Evolutionary conservation across 2,888 invertebrate genomes (phyloP), one percentile per base, ranked within the genome.

Genomic region (Colletes collaris): DNA sequence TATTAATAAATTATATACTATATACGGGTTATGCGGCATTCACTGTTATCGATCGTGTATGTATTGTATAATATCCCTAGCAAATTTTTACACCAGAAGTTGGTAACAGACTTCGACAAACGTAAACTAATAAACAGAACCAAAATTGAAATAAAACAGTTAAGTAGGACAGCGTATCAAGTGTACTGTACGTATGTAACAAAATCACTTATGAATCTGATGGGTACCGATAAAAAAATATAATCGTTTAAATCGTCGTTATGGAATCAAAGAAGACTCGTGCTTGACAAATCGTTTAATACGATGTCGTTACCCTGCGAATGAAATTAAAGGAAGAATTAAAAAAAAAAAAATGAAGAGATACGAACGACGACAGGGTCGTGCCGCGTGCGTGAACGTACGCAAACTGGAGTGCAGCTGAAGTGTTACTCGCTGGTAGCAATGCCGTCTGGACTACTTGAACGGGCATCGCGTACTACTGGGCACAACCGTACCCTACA

Each of bases 391-490:
- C 63, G 13, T 19, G 58, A 59, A 44, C 37, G 11, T 59, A 52
- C 35, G 52, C 52, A n/a, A 46, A 60, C 55, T 44, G 6, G 35
- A 52, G 59, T 65, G 37, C 7, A 13, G 19, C 10, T 49, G 49
- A 44, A 63, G 40, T 60, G 55, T 60, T 60, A 53, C 13, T 53
- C 13, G 64, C 64, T 52, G 67, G 44, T 49, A 58, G 67, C 52
- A 46, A 63, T 59, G 35, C 46, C 40, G 49, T 52, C 76, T 73
- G 73, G 50, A 19, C 66, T 64, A 55, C 66, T 67, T 64, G 76
- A 71, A 59, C 58, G 56, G 62, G 53, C 60, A 62, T 37, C 50
- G 50, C 27, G 49, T 62, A 74, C 58, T 49, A 68, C 58, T 49
- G 68, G 56, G 63, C 59, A 59, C 10, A 46, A 10, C 55, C 27